A percentile compares a stretch with the other conserved stretches of the same genome.
Evolutionary conservation across 2,797 vertebrate species (phyloP).

Genomic region (Fundulus diaphanus): DNA sequence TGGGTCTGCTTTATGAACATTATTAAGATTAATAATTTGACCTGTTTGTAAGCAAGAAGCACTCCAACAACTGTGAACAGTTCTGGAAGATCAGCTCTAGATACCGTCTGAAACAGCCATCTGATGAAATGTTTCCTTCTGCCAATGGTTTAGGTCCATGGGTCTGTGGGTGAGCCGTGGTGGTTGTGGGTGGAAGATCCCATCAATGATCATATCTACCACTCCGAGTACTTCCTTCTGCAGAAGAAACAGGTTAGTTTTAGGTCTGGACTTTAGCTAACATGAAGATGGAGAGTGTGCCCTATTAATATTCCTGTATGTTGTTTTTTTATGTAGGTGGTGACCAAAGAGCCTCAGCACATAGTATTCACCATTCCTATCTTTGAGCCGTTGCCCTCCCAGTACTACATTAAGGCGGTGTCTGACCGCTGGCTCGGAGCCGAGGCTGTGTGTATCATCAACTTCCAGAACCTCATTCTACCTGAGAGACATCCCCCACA

Average conservation of each 20-base stretch:
- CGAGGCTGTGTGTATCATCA: conserved; percentile 94
- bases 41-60: too few species aligned
- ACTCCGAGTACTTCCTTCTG: conserved; percentile 95
- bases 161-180: conserved; percentile 95
- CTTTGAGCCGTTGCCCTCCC: conserved; percentile 96
- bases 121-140: neutral
- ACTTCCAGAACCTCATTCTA: conserved; percentile 97
- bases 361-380: conserved; percentile 98
- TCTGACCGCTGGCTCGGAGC: conserved; percentile 97
- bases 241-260: conserved; percentile 93
- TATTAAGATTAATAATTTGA: too few species aligned
- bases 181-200: conserved; percentile 99
- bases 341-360: conserved; percentile 88
- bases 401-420: conserved; percentile 96
- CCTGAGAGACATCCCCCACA: conserved; percentile 97
- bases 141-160: conserved; percentile 77
- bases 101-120: neutral
- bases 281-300: neutral
- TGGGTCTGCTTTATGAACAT: too few species aligned
- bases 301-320: neutral
- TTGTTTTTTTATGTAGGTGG: conserved; percentile 80
- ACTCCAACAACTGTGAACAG: too few species aligned
- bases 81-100: neutral
- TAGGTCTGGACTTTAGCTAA: neutral
- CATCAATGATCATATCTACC: conserved; percentile 97